Evolutionary conservation across 1,140 invertebrate species (phyloP).

Genomic region (Drosophila lacertosa): DNA sequence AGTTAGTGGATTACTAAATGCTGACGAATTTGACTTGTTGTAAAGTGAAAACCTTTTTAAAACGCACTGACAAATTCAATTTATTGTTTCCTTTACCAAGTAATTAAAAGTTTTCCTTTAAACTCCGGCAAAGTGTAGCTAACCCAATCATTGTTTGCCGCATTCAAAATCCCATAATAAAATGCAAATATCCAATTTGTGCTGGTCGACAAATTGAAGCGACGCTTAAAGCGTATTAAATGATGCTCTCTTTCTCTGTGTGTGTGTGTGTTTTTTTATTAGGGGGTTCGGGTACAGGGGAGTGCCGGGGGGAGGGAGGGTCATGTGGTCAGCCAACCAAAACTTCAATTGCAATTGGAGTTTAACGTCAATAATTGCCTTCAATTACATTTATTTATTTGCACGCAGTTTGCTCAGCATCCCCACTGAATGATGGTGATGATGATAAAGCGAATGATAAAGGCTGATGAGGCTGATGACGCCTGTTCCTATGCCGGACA

Average conservation of each 20-base stretch:
- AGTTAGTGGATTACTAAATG: not conserved
- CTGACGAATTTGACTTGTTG: no score
- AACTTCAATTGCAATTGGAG: slow-evolving; percentile 60
- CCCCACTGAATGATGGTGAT: slow-evolving; percentile 9
- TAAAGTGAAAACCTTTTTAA: not conserved
- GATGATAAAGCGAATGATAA: not conserved
- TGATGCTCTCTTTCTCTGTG: slow-evolving; percentile 24
- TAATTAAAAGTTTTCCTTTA: not conserved
- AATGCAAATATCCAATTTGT: slow-evolving; percentile 51
- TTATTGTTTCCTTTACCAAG: not conserved
- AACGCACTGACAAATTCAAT: no score
- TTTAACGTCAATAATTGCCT: slow-evolving; percentile 77
- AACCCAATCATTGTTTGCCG: slow-evolving; percentile 23
- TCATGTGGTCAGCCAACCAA: slow-evolving; percentile 33
- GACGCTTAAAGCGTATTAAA: slow-evolving; percentile 41
- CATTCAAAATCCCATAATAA: slow-evolving; percentile 18
- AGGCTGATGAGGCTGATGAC: not conserved
- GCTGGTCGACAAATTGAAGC: slow-evolving; percentile 15
- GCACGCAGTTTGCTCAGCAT: slow-evolving; percentile 48
- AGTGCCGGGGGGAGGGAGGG: not conserved
- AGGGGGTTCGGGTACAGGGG: not conserved
- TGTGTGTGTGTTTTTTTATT: no score
- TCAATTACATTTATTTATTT: slow-evolving; percentile 82
- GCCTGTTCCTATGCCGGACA: slow-evolving; percentile 35
- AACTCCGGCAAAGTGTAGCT: not conserved